Evolutionary conservation across 2,113 vertebrate genomes (phyloP).

Genomic region (Corvus moneduloides): DNA sequence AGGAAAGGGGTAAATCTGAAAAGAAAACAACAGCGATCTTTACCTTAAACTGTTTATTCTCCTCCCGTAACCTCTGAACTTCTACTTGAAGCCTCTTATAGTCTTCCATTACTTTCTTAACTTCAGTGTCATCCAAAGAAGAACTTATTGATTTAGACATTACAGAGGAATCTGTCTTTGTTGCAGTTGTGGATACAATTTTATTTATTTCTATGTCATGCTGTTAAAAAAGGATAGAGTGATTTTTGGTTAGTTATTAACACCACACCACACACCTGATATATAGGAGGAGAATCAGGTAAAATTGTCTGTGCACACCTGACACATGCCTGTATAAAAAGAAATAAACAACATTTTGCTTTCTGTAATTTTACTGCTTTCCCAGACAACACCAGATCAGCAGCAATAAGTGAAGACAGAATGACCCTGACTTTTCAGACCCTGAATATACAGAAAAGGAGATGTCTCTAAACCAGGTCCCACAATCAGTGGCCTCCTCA

Average conservation of each 20-base stretch:
- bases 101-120: conserved; percentile 96
- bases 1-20: neutral
- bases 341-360: conserved; percentile 1
- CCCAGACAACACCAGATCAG: neutral
- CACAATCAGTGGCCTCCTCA: neutral
- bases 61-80: conserved; percentile 95
- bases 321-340: conserved; percentile 7
- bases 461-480: neutral
- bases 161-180: conserved; percentile 89
- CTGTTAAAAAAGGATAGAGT: conserved; percentile 77
- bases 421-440: neutral
- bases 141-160: conserved; percentile 89
- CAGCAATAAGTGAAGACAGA: neutral
- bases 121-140: conserved; percentile 89
- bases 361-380: neutral
- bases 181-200: conserved; percentile 85
- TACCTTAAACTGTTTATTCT: conserved; percentile 96
- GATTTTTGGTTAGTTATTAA: conserved; percentile 35
- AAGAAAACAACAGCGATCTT: neutral
- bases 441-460: neutral
- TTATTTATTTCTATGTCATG: conserved; percentile 96
- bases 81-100: conserved; percentile 94
- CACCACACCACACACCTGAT: conserved; percentile 27
- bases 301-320: conserved; percentile 24
- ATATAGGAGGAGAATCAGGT: neutral